phyloP scores from a whole-genome alignment of 1,140 invertebrate genomes.

The Papilio polytes region DNA sequence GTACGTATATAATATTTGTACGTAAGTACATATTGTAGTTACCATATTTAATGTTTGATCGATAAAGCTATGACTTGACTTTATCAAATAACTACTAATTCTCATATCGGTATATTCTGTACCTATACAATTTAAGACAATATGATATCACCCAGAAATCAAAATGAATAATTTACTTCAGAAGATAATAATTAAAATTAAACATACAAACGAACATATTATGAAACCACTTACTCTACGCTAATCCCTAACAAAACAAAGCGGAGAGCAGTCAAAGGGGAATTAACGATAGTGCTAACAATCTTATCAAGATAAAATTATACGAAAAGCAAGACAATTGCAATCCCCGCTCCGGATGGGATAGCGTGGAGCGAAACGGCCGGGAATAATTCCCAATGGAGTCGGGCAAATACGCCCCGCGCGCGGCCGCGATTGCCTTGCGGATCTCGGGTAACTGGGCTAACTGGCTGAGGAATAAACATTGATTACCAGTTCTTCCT shows the following conservation, averaged over 20 bases:
- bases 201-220: slow-evolving; percentile 16
- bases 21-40: too few relatives aligned
- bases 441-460: slow-evolving; percentile 41
- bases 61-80: too few relatives aligned
- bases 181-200: too few relatives aligned
- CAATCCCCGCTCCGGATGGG: slow-evolving; percentile 35
- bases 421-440: slow-evolving; percentile 39
- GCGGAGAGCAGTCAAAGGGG: slow-evolving; percentile 37
- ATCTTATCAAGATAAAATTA: slow-evolving; percentile 41
- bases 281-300: slow-evolving; percentile 44
- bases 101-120: too few relatives aligned
- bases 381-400: slow-evolving; percentile 58
- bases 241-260: slow-evolving; percentile 28
- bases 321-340: slow-evolving; percentile 40
- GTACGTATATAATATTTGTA: too few relatives aligned
- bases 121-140: too few relatives aligned
- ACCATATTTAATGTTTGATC: too few relatives aligned
- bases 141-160: too few relatives aligned
- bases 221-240: slow-evolving; percentile 28
- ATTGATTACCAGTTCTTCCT: slow-evolving; percentile 32
- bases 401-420: slow-evolving; percentile 47
- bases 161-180: too few relatives aligned
- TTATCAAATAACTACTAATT: too few relatives aligned
- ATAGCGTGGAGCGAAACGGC: slow-evolving; percentile 43
- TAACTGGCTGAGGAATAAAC: slow-evolving; percentile 34